Conservation (phyloP, 1,140 invertebrate genomes). For the Tetramorium simillimum region DNA sequence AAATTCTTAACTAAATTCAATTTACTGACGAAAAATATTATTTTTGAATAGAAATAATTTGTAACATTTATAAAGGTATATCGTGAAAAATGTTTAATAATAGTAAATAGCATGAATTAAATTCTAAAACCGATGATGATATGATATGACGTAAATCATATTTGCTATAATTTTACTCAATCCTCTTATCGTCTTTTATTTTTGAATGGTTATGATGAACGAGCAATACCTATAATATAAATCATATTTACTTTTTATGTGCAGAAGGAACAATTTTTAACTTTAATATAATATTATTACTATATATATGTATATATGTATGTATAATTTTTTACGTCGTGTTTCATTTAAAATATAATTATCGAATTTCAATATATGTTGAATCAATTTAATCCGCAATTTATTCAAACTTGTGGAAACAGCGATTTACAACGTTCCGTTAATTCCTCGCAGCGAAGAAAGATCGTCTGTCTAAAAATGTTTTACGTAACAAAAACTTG, state of each 20-base stretch:
- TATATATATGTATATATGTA: not conserved
- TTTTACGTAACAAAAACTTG: not conserved
- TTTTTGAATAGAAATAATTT: not conserved
- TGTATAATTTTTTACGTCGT: not conserved
- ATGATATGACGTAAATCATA: not conserved
- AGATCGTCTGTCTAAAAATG: not conserved
- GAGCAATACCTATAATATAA: not conserved
- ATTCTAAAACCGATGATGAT: not conserved
- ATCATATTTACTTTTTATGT: not conserved
- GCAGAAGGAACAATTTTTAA: not conserved
- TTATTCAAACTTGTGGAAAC: not conserved
- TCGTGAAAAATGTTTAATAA: not conserved
- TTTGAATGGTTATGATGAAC: not conserved
- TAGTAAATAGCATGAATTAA: not conserved
- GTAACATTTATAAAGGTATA: not conserved
- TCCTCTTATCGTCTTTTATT: not conserved
- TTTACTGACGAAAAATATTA: not conserved
- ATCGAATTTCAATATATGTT: not conserved
- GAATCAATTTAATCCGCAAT: slow-evolving; percentile 8
- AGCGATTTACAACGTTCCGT: not conserved
- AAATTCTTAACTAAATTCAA: not conserved
- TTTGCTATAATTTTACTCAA: not conserved
- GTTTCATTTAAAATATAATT: not conserved
- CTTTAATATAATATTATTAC: not conserved
- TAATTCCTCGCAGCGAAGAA: slow-evolving; percentile 39